phyloP scores from a whole-genome alignment of 2,113 vertebrate genomes.

The Parotia lawesii region DNA sequence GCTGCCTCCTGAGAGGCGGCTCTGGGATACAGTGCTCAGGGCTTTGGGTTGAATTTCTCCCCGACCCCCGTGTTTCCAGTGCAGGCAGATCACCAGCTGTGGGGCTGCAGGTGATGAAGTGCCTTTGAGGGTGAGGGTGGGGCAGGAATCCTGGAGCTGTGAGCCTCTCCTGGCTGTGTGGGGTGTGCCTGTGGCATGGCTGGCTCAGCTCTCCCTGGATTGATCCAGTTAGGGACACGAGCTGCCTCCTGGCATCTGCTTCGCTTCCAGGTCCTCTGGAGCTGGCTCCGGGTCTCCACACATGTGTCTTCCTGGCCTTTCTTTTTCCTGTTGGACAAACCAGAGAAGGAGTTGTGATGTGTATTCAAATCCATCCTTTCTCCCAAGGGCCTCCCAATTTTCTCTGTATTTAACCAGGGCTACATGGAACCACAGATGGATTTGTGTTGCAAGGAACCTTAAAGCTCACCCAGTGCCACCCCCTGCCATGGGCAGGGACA shows the following conservation, averaged over 20 bases:
- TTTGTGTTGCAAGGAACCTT: not conserved
- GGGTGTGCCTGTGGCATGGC: not conserved
- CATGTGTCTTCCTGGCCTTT: not conserved
- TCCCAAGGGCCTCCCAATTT: not conserved
- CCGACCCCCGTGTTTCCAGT: rapidly evolving
- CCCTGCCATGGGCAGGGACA: not conserved
- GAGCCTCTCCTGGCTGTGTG: not conserved
- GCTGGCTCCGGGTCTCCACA: not conserved
- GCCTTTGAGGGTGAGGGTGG: not conserved
- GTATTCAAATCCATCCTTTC: not conserved
- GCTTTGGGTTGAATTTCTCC: not conserved
- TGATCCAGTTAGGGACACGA: rapidly evolving
- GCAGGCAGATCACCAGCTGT: not conserved
- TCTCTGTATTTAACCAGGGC: not conserved
- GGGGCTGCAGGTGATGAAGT: not conserved
- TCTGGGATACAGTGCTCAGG: not conserved
- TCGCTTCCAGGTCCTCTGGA: not conserved
- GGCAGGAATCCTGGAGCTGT: rapidly evolving
- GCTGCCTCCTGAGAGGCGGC: not conserved
- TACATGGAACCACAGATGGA: not conserved
- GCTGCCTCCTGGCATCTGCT: not conserved
- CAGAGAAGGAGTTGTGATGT: not conserved
- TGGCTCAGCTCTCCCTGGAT: not conserved
- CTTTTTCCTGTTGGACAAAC: not conserved
- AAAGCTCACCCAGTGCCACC: not conserved